Evolutionary conservation across 2,888 invertebrate species (phyloP).

Genomic region (Philaethria dido): DNA sequence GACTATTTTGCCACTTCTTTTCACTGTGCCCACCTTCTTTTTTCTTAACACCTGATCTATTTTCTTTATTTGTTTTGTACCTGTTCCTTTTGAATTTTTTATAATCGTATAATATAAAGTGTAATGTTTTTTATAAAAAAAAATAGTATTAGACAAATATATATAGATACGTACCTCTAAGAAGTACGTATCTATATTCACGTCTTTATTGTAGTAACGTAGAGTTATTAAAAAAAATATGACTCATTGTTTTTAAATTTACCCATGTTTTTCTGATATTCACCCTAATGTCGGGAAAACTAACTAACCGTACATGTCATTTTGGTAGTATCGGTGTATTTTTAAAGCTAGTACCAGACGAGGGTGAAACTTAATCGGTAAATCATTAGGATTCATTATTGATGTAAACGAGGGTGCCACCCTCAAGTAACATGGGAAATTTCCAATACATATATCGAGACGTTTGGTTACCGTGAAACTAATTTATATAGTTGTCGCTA

Average conservation of each 20-base stretch:
- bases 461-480: slow-evolving; percentile 22
- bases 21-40: too few species aligned
- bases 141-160: neutral
- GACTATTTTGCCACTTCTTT: too few species aligned
- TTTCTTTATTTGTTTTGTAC: too few species aligned
- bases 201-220: neutral
- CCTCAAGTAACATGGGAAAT: slow-evolving; percentile 34
- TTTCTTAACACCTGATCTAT: too few species aligned
- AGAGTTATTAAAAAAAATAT: slow-evolving; percentile 3
- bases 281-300: slow-evolving; percentile 12
- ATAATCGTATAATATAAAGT: neutral
- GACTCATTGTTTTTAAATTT: slow-evolving; percentile 8
- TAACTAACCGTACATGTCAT: slow-evolving; percentile 27
- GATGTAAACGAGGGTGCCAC: slow-evolving; percentile 50
- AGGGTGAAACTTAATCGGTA: slow-evolving; percentile 53
- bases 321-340: slow-evolving; percentile 50
- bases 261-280: slow-evolving; percentile 7
- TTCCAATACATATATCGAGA: slow-evolving; percentile 35
- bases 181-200: too few species aligned
- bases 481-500: neutral
- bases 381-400: slow-evolving; percentile 54
- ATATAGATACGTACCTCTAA: neutral
- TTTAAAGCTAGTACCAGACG: slow-evolving; percentile 47
- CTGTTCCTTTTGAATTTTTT: neutral
- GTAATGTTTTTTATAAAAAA: too few species aligned